Percentiles rank a stretch among this genome's conserved stretches.
These are phyloP conservation scores for Eubucco bourcierii DNA, from an alignment of 2,113 vertebrate species.

Conservation along the genomic window DNA sequence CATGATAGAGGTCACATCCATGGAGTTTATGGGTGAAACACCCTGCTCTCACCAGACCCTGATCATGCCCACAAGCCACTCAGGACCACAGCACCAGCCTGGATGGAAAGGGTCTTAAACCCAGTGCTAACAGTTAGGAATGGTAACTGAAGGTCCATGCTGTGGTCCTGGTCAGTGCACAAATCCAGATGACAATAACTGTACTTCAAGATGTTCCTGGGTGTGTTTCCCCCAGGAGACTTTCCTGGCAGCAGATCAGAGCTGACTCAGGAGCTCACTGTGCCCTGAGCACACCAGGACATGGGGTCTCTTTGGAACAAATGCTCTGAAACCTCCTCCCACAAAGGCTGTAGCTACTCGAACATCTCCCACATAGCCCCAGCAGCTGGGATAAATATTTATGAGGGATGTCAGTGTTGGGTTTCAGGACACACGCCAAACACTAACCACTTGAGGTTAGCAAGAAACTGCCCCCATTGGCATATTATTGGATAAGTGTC, in stretches of 20 bases:
- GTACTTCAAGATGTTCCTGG: rapidly evolving
- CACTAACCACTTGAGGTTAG: slow-evolving; percentile 54
- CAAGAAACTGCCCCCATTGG: slow-evolving; percentile 60
- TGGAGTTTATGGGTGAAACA: rapidly evolving
- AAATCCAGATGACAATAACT: neutral
- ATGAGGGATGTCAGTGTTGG: slow-evolving; percentile 50
- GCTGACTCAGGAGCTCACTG: slow-evolving; percentile 9
- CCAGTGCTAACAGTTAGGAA: neutral
- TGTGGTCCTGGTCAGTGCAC: rapidly evolving
- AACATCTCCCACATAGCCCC: neutral
- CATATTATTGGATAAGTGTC: slow-evolving; percentile 69
- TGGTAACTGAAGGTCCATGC: neutral
- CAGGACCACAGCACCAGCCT: rapidly evolving
- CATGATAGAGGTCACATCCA: rapidly evolving
- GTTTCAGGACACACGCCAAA: slow-evolving; percentile 52
- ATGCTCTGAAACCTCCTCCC: slow-evolving; percentile 31
- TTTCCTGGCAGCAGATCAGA: neutral
- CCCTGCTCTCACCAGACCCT: neutral
- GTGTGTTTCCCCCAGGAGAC: neutral
- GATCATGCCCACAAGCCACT: rapidly evolving
- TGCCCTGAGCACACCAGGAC: neutral
- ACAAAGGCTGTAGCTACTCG: neutral
- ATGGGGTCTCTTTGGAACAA: neutral
- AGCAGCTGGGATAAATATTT: slow-evolving; percentile 65
- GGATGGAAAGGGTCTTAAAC: rapidly evolving